Conservation (phyloP, 2,113 vertebrate species). For the Corvus moneduloides region DNA sequence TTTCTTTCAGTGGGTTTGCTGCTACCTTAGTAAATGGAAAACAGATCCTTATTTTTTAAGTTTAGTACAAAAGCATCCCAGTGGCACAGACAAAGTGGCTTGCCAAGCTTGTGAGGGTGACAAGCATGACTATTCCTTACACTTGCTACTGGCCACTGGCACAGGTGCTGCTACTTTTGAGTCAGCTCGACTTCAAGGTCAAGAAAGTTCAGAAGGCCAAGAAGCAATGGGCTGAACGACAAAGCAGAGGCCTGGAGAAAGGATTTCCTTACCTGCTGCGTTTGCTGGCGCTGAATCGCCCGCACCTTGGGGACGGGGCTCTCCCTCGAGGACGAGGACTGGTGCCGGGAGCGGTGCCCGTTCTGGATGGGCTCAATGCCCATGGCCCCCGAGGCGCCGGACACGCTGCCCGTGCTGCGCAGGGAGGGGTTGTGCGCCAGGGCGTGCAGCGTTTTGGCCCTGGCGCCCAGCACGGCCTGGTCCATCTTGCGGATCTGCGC, state of each 20-base stretch:
- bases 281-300: constrained; percentile 74
- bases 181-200: not conserved
- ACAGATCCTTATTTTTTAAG: not conserved
- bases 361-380: constrained; percentile 70
- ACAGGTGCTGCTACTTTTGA: not conserved
- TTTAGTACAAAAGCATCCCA: not conserved
- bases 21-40: not conserved
- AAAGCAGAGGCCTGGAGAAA: not conserved
- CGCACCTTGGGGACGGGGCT: constrained; percentile 81
- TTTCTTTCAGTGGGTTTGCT: not conserved
- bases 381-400: constrained; percentile 64
- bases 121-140: not conserved
- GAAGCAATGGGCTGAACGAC: not conserved
- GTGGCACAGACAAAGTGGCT: not conserved
- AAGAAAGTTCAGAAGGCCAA: not conserved
- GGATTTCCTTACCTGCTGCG: constrained; percentile 74
- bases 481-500: constrained; percentile 87
- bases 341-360: constrained; percentile 77
- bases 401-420: constrained; percentile 82
- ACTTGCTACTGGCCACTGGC: not conserved
- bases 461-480: constrained; percentile 76
- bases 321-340: constrained; percentile 79
- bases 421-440: constrained; percentile 82
- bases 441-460: constrained; percentile 74
- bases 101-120: not conserved